These are phyloP conservation scores for Nyleta sp. DNA, from an alignment of 2,888 invertebrate species.

Conservation along the genomic window DNA sequence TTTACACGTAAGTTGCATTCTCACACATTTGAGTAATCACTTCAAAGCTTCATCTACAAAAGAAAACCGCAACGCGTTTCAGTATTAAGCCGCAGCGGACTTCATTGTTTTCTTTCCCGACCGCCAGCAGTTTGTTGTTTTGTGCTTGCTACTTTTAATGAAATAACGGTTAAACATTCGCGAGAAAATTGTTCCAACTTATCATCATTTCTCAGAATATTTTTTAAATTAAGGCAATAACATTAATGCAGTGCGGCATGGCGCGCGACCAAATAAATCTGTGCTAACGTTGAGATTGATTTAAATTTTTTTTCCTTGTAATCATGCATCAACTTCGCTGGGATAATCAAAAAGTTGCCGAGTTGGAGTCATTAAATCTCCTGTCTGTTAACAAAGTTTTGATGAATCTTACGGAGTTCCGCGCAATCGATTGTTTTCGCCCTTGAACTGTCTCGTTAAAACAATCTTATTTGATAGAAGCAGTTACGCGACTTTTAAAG, in stretches of 20 bases:
- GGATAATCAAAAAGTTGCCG: not conserved
- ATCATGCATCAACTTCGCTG: not conserved
- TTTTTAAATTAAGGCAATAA: no score
- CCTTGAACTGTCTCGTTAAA: slow-evolving; percentile 12
- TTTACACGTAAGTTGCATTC: slow-evolving; percentile 30
- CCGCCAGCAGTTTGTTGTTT: slow-evolving; percentile 38
- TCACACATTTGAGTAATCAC: slow-evolving; percentile 33
- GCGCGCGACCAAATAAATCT: slow-evolving; percentile 4
- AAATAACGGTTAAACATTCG: slow-evolving; percentile 30
- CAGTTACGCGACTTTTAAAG: not conserved
- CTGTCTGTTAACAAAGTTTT: slow-evolving; percentile 21
- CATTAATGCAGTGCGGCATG: not conserved
- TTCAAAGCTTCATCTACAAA: slow-evolving; percentile 40
- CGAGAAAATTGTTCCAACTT: slow-evolving; percentile 8
- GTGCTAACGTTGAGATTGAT: not conserved
- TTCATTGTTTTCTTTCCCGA: slow-evolving; percentile 36
- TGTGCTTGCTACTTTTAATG: slow-evolving; percentile 7
- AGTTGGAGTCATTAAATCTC: slow-evolving; percentile 15
- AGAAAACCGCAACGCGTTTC: slow-evolving; percentile 47
- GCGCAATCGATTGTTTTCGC: slow-evolving; percentile 13
- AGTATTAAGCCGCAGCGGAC: slow-evolving; percentile 28
- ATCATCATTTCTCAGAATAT: not conserved
- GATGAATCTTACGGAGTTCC: slow-evolving; percentile 22
- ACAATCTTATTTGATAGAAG: slow-evolving; percentile 1
- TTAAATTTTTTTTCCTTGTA: not conserved